Evolutionary conservation across 2,113 vertebrate species (phyloP), one percentile per base, ranked within the genome.

Genomic region (Synodontis membranacea): DNA sequence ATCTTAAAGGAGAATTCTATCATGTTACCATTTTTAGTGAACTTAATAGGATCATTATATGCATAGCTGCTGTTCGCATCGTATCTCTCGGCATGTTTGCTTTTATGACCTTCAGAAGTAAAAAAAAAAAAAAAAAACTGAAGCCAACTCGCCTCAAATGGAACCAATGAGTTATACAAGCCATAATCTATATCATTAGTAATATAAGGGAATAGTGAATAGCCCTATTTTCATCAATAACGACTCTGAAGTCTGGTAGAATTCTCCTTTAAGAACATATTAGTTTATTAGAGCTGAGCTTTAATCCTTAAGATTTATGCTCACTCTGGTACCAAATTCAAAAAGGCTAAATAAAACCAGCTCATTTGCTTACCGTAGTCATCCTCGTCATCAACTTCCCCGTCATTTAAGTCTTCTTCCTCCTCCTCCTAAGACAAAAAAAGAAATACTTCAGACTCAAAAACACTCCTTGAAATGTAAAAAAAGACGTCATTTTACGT

Each of bases 311-410:
- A 79, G 34, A 54, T 2, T 9, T 9, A 21, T 12, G 37, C 39
- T 39, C 15, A 19, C 23, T 42, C 23, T 37, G 14, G 64, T 64
- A 8, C n/a, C 3, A 21, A 46, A 66, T 31, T 23, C 5, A 21
- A 83, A 37, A 28, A 44, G 10, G 2, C 8, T 68, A 14, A 28
- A 48, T 25, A 54, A 52, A 31, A 46, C 12, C 28, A 23, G n/a
- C 34, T 17, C 28, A 58, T 14, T 54, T 46, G 86, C 94, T 94
- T 89, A 93, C 94, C 97, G 25, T 91, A 86, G 14, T 93, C 94
- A 0, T 94, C 94, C 9, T 95, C 94, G 0, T 94, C 94, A 48
- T 95, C 93, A 46, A 90, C 90, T 74, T 91, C 88, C 4, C 88
- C 90, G 1, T 90, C 90, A 74, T 89, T 89, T 66, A 90, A 86